Base-by-base conservation (phyloP, 1,140 invertebrate genomes). In the Sitophilus oryzae region DNA sequence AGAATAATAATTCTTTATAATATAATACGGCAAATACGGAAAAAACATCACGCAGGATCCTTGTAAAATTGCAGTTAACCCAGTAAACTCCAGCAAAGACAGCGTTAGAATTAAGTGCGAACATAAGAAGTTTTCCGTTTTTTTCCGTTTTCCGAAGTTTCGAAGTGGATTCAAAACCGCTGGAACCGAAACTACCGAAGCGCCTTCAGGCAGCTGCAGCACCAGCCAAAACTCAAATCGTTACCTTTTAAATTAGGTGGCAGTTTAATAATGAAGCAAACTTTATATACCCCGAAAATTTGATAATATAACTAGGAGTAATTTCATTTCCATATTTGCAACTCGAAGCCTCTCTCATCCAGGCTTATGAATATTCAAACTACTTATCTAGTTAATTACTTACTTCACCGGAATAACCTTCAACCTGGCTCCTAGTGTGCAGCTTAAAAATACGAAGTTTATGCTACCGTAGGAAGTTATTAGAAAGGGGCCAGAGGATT, bases 251-350 rank as follows among this genome's bases (percentile, higher is more conserved):
- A 61, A 61, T 62, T 59, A 56, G 48, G 16, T 49, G n/a, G n/a
- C n/a, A 58, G 56, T 62, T 62, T 58, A 50, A 57, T 59, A 62
- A 62, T 59, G 50, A 62, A 51, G 48, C 51, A 59, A 65, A 63
- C 42, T 63, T 62, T 65, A 62, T 61, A 61, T 51, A 55, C 57
- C 36, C 51, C 50, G 48, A 60, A 63, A 64, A 64, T 66, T 64
- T 64, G 64, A 65, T 65, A 63, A 66, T 63, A 61, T 62, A 57
- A 64, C 60, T 62, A 50, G 48, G 49, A 60, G 61, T 61, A 66
- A 66, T 65, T 66, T 63, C 59, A 66, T 66, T 66, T 63, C 57
- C 63, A 66, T 66, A 65, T 63, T 63, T 59, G 57, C 59, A 59
- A 56, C 54, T 62, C 47, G 36, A 60, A 58, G 49, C 57, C 53